These are phyloP conservation scores for Apaloderma vittatum DNA, from an alignment of 2,113 vertebrate genomes.

Conservation along the genomic window DNA sequence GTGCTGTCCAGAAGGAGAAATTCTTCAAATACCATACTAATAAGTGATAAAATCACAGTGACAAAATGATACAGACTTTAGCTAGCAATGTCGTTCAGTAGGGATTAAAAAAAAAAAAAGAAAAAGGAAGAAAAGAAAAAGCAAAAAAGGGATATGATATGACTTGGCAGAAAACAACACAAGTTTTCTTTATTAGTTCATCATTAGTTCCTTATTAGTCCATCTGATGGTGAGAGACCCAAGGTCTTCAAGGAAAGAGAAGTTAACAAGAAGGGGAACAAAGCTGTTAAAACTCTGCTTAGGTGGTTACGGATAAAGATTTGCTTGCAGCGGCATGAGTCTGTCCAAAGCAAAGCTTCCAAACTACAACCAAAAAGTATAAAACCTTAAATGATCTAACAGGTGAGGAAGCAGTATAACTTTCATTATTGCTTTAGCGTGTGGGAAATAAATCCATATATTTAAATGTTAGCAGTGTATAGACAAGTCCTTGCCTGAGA, in stretches of 20 bases:
- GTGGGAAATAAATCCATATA: not conserved
- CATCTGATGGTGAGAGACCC: not conserved
- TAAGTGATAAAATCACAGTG: not conserved
- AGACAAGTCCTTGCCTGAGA: not conserved
- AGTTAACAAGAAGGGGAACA: not conserved
- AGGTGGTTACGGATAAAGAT: not conserved
- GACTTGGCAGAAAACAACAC: not conserved
- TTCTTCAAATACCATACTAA: not conserved
- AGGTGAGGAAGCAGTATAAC: not conserved
- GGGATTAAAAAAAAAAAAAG: not conserved
- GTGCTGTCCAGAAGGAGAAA: not conserved
- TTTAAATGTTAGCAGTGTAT: not conserved
- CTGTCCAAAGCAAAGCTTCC: not conserved
- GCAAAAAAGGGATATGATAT: not conserved
- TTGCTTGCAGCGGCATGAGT: not conserved
- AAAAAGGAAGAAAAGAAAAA: not conserved
- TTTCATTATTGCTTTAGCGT: not conserved
- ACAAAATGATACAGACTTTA: not conserved
- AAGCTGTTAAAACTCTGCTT: not conserved
- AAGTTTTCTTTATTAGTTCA: not conserved
- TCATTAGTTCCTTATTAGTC: not conserved
- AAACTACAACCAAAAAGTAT: not conserved
- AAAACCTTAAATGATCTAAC: not conserved
- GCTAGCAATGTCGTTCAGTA: not conserved
- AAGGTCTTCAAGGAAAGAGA: not conserved